phyloP scores from a whole-genome alignment of 92 coral and sea anemone genomes.

The Chrysogorgia sp. region DNA sequence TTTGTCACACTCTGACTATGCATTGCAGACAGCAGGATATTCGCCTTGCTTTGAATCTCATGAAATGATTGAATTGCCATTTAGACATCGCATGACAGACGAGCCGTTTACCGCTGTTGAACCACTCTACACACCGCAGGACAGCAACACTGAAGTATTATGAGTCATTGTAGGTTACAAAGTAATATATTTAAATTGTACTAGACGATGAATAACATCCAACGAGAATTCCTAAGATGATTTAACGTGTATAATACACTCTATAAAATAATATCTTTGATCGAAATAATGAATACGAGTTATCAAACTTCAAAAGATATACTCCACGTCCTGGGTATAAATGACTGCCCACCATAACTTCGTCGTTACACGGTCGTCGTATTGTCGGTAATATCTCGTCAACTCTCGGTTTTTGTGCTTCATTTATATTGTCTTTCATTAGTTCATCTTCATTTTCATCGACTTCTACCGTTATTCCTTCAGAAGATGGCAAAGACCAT shows the following conservation, averaged over 20 bases:
- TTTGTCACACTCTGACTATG: no score
- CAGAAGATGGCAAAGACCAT: conserved; percentile 88
- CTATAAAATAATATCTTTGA: conserved; percentile 96
- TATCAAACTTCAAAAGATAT: conserved; percentile 93
- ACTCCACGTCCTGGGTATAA: conserved; percentile 98
- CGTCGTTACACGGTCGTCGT: conserved; percentile 96
- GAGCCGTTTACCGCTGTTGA: no score
- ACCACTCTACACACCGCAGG: no score
- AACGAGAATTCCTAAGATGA: not conserved
- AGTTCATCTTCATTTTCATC: conserved; percentile 76
- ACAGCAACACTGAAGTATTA: no score
- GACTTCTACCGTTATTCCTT: conserved; percentile 87
- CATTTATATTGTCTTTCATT: conserved; percentile 64
- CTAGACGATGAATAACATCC: no score
- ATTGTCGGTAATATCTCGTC: conserved; percentile 97
- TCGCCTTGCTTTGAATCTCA: no score
- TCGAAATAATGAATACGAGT: conserved; percentile 93
- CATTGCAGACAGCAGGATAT: no score
- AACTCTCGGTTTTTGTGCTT: conserved; percentile 67
- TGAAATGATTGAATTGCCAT: no score
- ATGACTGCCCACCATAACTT: conserved; percentile 97
- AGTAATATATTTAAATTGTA: no score
- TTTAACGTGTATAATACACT: conserved; percentile 93
- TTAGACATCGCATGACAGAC: no score
- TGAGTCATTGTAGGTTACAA: no score